Percentiles rank a stretch among this genome's conserved stretches.
Evolutionary conservation across 2,113 vertebrate genomes (phyloP).

Genomic region (Axis porcinus): DNA sequence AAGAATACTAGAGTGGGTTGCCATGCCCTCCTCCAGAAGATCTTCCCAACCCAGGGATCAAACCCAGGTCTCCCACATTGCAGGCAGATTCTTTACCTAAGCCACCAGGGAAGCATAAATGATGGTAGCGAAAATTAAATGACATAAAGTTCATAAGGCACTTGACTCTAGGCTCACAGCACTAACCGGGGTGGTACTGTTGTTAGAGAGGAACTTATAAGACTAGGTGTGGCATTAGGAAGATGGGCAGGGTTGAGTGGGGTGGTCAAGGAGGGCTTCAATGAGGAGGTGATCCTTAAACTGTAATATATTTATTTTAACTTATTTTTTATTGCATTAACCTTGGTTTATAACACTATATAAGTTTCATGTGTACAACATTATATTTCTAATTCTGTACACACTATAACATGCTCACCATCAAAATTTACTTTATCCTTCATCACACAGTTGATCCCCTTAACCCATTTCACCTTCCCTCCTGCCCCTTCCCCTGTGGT

Average conservation of each 20-base stretch:
- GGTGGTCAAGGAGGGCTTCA: not conserved
- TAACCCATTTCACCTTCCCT: not conserved
- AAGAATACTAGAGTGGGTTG: not conserved
- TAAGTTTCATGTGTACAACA: not conserved
- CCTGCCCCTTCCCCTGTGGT: not conserved
- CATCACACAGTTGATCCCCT: not conserved
- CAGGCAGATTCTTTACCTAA: not conserved
- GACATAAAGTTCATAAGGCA: rapidly evolving
- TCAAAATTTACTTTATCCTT: not conserved
- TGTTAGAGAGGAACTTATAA: not conserved
- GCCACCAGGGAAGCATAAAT: not conserved
- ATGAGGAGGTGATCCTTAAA: not conserved
- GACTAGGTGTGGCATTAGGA: not conserved
- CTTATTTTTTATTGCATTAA: not conserved
- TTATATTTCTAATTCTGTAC: not conserved
- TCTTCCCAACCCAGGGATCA: not conserved
- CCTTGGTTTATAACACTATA: not conserved
- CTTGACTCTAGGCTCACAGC: not conserved
- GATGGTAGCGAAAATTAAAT: not conserved
- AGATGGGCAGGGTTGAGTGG: not conserved
- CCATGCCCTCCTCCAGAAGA: not conserved
- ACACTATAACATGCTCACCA: not conserved
- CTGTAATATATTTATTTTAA: not conserved
- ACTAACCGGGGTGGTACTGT: too few relatives aligned
- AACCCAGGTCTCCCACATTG: not conserved